Evolutionary conservation across 2,797 vertebrate species (phyloP).

Genomic region (Tolypeutes matacus): DNA sequence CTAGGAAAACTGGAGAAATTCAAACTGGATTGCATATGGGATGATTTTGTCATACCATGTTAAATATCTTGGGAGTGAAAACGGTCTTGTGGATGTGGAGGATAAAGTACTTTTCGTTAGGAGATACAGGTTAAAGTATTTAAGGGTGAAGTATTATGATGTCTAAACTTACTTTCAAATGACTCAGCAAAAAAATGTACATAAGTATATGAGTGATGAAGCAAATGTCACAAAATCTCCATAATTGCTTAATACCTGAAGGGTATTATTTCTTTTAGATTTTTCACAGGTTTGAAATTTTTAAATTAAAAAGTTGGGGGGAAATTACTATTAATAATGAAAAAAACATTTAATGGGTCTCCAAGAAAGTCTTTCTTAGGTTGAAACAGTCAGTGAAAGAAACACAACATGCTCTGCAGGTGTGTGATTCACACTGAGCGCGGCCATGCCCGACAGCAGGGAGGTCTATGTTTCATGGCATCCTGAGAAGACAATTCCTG

Average conservation of each 20-base stretch:
- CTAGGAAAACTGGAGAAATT: conserved; percentile 25
- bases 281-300: conserved; percentile 39
- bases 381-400: not conserved
- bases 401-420: not conserved
- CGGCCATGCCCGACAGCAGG: not conserved
- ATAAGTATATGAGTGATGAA: not conserved
- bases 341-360: not conserved
- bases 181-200: not conserved
- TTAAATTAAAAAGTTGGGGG: not conserved
- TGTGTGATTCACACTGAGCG: not conserved
- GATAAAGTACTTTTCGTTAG: conserved; percentile 5
- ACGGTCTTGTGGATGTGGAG: not conserved
- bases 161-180: conserved; percentile 36
- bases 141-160: not conserved
- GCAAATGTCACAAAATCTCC: conserved; percentile 50
- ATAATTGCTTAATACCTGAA: not conserved
- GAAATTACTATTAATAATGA: not conserved
- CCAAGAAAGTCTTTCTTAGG: not conserved
- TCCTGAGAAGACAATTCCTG: conserved; percentile 1
- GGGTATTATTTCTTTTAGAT: not conserved
- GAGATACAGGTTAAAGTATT: not conserved
- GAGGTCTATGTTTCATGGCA: not conserved
- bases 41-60: not conserved
- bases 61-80: not conserved
- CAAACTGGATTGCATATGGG: not conserved